A percentile compares a stretch with the other conserved stretches of the same genome.
Evolutionary conservation across 2,797 vertebrate species (phyloP).

Genomic region (Typhlichthys subterraneus): DNA sequence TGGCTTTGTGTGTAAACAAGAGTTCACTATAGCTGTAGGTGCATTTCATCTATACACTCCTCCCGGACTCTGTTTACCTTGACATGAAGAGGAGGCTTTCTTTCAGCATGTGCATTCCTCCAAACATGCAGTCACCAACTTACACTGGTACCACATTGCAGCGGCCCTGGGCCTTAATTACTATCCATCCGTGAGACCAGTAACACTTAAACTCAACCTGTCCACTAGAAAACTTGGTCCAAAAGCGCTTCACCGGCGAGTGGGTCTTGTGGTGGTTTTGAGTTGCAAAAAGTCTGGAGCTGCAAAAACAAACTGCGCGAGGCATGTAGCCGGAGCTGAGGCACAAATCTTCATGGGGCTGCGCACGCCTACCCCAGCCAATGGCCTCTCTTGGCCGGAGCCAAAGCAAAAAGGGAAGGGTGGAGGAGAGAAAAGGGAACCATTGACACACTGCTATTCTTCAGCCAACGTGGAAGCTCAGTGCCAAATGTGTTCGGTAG

Average conservation of each 20-base stretch:
- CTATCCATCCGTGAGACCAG: conserved; percentile 29
- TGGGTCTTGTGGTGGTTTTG: conserved; percentile 36
- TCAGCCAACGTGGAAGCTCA: conserved; percentile 60
- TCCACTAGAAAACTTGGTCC: conserved; percentile 3
- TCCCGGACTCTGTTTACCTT: conserved; percentile 49
- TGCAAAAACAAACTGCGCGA: neutral
- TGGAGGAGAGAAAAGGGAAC: conserved; percentile 54
- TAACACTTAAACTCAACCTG: conserved; percentile 36
- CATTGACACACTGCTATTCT: conserved; percentile 71
- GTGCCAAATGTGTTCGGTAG: conserved; percentile 64
- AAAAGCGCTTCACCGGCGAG: conserved; percentile 27
- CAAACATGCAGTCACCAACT: conserved; percentile 52
- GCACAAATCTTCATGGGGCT: conserved; percentile 52
- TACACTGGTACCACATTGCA: conserved; percentile 38
- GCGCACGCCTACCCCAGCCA: conserved; percentile 51
- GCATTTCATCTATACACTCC: conserved; percentile 22
- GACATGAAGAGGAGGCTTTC: conserved; percentile 30
- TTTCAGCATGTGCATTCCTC: conserved; percentile 51
- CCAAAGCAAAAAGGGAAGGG: conserved; percentile 49
- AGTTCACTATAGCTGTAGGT: neutral
- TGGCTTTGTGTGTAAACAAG: too few relatives aligned
- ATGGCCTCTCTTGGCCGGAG: conserved; percentile 52
- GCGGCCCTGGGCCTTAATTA: conserved; percentile 46
- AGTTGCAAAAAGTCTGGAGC: conserved; percentile 36
- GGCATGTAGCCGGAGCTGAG: conserved; percentile 19